Evolutionary conservation across 2,113 vertebrate species (phyloP).

Genomic region (Syrrhaptes paradoxus): DNA sequence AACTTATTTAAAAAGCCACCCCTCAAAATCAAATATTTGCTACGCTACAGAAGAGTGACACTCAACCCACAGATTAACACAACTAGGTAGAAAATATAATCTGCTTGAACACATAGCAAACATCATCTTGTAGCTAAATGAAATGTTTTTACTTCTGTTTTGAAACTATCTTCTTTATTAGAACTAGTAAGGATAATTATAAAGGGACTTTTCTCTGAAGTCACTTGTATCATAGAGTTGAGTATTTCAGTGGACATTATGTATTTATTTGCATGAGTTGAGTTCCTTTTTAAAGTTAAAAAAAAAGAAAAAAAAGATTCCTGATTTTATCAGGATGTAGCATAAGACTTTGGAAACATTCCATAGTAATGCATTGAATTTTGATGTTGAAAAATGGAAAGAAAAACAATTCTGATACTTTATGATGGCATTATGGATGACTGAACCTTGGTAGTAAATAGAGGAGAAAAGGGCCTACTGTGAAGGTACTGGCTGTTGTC

Average conservation of each 20-base stretch:
- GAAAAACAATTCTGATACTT: not conserved
- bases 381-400: not conserved
- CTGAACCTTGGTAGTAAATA: conserved; percentile 12
- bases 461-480: conserved; percentile 33
- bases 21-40: not conserved
- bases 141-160: conserved; percentile 41
- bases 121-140: not conserved
- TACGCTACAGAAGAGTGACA: not conserved
- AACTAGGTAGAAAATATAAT: not conserved
- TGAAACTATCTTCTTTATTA: conserved; percentile 19
- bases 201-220: conserved; percentile 1
- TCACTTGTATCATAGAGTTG: conserved; percentile 3
- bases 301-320: not conserved
- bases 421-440: conserved; percentile 22
- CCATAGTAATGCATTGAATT: not conserved
- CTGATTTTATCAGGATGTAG: conserved; percentile 11
- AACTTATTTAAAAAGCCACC: not conserved
- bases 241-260: conserved; percentile 36
- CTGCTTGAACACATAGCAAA: conserved; percentile 13
- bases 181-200: conserved; percentile 46
- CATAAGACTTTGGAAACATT: conserved; percentile 43
- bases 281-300: conserved; percentile 21
- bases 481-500: conserved; percentile 39
- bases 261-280: conserved; percentile 49
- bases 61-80: not conserved